Percentiles rank a stretch among this genome's conserved stretches.
Conservation (phyloP, 2,113 vertebrate genomes). For the Furnarius figulus region DNA sequence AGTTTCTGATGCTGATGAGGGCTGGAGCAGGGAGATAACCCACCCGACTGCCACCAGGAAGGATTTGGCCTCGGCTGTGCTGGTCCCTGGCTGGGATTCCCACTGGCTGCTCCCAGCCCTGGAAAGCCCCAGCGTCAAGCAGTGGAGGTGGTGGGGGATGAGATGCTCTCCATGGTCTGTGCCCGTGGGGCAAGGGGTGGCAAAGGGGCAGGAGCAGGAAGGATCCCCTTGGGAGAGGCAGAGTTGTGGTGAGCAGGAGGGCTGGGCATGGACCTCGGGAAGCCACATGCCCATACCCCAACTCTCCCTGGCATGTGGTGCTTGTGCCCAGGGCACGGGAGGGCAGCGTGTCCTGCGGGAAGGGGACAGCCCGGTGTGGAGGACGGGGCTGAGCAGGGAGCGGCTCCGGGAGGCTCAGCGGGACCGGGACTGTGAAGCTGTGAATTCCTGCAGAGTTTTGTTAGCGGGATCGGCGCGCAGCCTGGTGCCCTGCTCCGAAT, state of each 20-base stretch:
- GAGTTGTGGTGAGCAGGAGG: not conserved
- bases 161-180: not conserved
- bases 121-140: not conserved
- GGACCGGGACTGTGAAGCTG: not conserved
- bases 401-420: not conserved
- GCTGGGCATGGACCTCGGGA: not conserved
- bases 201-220: not conserved
- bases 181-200: fast-evolving
- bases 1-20: not conserved
- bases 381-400: fast-evolving
- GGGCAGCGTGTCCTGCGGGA: not conserved
- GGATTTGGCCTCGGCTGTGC: not conserved
- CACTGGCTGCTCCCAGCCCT: not conserved
- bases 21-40: constrained; percentile 38
- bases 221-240: not conserved
- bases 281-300: fast-evolving
- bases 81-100: not conserved
- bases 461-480: constrained; percentile 38
- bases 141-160: not conserved
- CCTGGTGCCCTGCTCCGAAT: constrained; percentile 68
- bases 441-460: constrained; percentile 58
- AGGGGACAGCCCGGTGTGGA: not conserved
- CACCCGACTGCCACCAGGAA: not conserved
- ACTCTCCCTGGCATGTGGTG: fast-evolving
- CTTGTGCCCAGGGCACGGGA: not conserved